These are phyloP conservation scores for Pygathrix nemaeus DNA, from an alignment of 2,113 vertebrate genomes.

Conservation along the genomic window DNA sequence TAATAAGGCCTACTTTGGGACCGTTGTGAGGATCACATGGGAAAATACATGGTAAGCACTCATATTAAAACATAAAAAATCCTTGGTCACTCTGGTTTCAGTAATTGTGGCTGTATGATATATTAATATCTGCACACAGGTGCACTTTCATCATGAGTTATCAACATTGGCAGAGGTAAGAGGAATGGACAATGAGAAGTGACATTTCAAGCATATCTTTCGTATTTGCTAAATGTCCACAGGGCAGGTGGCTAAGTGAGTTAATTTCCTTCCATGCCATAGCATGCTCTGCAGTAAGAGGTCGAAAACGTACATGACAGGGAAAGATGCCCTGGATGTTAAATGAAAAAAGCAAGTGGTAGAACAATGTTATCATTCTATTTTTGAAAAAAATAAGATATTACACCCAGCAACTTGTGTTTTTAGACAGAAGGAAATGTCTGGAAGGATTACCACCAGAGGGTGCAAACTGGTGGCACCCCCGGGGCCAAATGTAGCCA, in stretches of 20 bases:
- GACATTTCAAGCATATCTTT: neutral
- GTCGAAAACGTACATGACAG: neutral
- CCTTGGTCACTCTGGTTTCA: neutral
- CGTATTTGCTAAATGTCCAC: neutral
- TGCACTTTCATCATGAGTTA: neutral
- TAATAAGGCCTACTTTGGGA: neutral
- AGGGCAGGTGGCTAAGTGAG: neutral
- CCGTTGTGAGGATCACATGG: neutral
- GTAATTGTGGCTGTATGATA: neutral
- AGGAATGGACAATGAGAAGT: neutral
- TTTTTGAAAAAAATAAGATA: neutral
- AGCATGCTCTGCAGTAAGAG: neutral
- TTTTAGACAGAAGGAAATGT: neutral
- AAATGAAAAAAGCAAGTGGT: neutral
- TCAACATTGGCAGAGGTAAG: neutral
- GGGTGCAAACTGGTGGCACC: neutral
- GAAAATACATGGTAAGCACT: neutral
- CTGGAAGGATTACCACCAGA: neutral
- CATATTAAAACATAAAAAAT: neutral
- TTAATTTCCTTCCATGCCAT: accelerated
- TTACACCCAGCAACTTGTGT: neutral
- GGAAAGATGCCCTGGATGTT: neutral
- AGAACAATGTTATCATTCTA: neutral
- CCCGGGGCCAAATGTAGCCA: neutral
- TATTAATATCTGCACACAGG: neutral